Evolutionary conservation across 2,113 vertebrate species (phyloP).

Genomic region (Engystomops pustulosus): DNA sequence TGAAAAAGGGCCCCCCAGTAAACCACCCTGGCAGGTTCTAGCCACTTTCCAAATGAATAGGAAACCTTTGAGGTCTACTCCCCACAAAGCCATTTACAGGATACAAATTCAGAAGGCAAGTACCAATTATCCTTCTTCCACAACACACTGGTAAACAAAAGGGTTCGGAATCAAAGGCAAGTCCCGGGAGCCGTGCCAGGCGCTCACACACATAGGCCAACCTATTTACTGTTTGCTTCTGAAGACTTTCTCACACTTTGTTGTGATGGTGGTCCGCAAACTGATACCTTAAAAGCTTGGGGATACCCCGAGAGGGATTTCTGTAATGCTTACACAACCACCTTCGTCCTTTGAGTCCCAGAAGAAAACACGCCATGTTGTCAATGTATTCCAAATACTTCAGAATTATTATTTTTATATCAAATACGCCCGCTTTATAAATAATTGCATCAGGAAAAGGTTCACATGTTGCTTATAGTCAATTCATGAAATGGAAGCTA

Average conservation of each 20-base stretch:
- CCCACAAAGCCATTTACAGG: conserved; percentile 58
- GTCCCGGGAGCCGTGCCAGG: background rate
- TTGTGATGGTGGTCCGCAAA: conserved; percentile 21
- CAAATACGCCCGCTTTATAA: too few relatives aligned
- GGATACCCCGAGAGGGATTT: too few relatives aligned
- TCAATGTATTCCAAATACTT: too few relatives aligned
- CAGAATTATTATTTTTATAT: too few relatives aligned
- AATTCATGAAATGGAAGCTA: too few relatives aligned
- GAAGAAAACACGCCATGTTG: too few relatives aligned
- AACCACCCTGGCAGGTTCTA: conserved; percentile 12
- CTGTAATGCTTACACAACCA: background rate
- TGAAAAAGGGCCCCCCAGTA: background rate
- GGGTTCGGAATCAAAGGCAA: conserved; percentile 27
- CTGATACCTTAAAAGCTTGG: background rate
- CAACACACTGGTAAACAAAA: background rate
- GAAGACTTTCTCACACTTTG: conserved; percentile 26
- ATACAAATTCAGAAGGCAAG: conserved; percentile 59
- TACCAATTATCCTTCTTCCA: conserved; percentile 32
- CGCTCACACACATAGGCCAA: background rate
- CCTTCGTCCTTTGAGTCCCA: too few relatives aligned
- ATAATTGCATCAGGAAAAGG: too few relatives aligned
- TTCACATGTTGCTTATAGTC: too few relatives aligned
- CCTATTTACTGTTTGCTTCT: background rate
- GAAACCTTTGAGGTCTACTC: conserved; percentile 38
- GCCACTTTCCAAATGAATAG: conserved; percentile 54